Evolutionary conservation across 2,888 invertebrate genomes (phyloP), one percentile per base, ranked within the genome.

Genomic region (Pyrgus malvae): DNA sequence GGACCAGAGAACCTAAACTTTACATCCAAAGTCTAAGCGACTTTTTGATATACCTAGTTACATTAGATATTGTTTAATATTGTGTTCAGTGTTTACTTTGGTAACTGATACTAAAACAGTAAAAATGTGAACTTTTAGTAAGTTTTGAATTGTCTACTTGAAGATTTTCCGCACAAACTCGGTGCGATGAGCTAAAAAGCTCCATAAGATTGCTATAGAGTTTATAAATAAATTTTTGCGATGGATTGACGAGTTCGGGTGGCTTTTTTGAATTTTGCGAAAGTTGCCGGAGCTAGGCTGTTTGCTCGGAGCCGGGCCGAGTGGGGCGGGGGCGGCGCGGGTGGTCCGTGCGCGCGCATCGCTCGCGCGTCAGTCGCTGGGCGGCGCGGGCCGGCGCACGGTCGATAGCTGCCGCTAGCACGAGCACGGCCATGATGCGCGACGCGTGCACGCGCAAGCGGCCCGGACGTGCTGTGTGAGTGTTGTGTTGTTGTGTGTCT

Each of bases 381-480:
- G 67, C 70, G 64, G 72, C 70, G 70, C 66, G 72, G 75, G 74
- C 68, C 87, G 82, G 83, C 86, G 71, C 78, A 78, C 81, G 88
- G 88, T 88, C 88, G 88, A 88, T 88, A 87, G 80, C 76, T 74
- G 78, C 76, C 71, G 69, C 70, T 67, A 69, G 74, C 64, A 56
- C 64, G 61, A 69, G 78, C 80, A 74, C 82, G 79, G 77, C 80
- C 83, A 84, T 82, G 82, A 69, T 76, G 77, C 78, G 74, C 77
- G 76, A 70, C 68, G 71, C 76, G 77, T 73, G 82, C 78, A 77
- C 85, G 83, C 82, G 83, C 80, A 71, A 68, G 72, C 73, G 71
- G 72, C 73, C 72, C 62, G 70, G 64, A 69, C 75, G 78, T 70
- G 78, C 78, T 66, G 74, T 65, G 77, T 79, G 76, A 78, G 78